phyloP scores from a whole-genome alignment of 2,797 vertebrate species.

The Octomys mimax region DNA sequence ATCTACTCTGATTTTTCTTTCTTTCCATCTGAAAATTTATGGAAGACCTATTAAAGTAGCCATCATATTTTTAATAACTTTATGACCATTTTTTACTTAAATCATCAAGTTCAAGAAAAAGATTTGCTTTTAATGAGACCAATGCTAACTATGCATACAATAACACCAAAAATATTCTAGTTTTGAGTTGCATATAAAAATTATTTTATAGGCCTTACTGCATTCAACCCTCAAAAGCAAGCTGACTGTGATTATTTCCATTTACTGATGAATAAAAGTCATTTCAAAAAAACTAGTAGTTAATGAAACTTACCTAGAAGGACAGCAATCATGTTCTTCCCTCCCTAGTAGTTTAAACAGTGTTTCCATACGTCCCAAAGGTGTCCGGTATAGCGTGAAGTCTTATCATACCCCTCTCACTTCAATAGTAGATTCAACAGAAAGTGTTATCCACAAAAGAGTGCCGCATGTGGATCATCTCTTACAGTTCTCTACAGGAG shows the following conservation, averaged over 20 bases:
- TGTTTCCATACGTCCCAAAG: neutral
- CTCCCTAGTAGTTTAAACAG: neutral
- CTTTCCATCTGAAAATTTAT: neutral
- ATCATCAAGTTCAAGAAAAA: neutral
- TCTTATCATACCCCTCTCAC: neutral
- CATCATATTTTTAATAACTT: neutral
- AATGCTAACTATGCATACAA: neutral
- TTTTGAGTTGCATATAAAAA: neutral
- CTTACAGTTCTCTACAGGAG: rapidly evolving
- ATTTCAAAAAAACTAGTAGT: neutral
- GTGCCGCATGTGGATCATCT: neutral
- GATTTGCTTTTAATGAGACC: neutral
- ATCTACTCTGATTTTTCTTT: neutral
- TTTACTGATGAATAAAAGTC: constrained; percentile 8
- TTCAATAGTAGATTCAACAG: neutral
- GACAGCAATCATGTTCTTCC: neutral
- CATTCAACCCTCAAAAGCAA: neutral
- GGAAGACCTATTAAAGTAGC: neutral
- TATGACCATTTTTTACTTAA: neutral
- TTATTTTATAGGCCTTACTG: neutral
- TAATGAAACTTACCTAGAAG: neutral
- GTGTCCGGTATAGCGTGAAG: neutral
- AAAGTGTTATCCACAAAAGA: neutral
- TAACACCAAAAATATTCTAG: neutral
- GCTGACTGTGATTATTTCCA: neutral